These are phyloP conservation scores for Sebastes paucispinis DNA, from an alignment of 2,797 vertebrate species.

Conservation along the genomic window DNA sequence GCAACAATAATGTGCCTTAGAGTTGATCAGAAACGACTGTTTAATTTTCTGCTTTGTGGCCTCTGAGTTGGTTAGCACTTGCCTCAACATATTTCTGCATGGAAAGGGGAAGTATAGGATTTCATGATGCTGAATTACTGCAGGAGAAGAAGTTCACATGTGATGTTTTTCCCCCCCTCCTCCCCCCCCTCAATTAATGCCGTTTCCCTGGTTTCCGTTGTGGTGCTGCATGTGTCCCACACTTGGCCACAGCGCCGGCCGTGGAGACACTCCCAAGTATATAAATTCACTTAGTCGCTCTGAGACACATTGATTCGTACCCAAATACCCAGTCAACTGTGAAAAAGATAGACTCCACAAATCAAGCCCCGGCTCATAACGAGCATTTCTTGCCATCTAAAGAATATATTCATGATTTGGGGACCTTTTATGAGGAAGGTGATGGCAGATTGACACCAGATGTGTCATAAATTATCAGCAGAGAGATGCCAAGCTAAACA, in stretches of 20 bases:
- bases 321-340: slow-evolving; percentile 68
- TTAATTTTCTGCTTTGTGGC: slow-evolving; percentile 29
- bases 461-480: slow-evolving; percentile 96
- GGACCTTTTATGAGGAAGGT: slow-evolving; percentile 88
- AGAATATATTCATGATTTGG: slow-evolving; percentile 77
- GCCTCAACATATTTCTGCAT: slow-evolving; percentile 40
- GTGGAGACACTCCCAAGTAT: slow-evolving; percentile 67
- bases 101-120: slow-evolving; percentile 56
- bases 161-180: slow-evolving; percentile 28
- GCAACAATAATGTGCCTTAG: slow-evolving; percentile 1
- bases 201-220: slow-evolving; percentile 57
- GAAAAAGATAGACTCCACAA: slow-evolving; percentile 73
- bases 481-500: slow-evolving; percentile 94
- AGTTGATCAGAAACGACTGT: slow-evolving; percentile 27
- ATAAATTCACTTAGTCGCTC: slow-evolving; percentile 66
- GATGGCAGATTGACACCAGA: slow-evolving; percentile 95
- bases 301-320: slow-evolving; percentile 68
- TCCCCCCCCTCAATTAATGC: slow-evolving; percentile 57
- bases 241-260: slow-evolving; percentile 52
- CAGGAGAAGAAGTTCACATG: slow-evolving; percentile 54
- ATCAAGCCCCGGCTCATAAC: slow-evolving; percentile 62
- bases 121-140: slow-evolving; percentile 67
- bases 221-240: slow-evolving; percentile 57
- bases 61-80: slow-evolving; percentile 27
- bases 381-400: slow-evolving; percentile 71